Conservation (phyloP, 2,888 invertebrate genomes). For the Pollenia angustigena region DNA sequence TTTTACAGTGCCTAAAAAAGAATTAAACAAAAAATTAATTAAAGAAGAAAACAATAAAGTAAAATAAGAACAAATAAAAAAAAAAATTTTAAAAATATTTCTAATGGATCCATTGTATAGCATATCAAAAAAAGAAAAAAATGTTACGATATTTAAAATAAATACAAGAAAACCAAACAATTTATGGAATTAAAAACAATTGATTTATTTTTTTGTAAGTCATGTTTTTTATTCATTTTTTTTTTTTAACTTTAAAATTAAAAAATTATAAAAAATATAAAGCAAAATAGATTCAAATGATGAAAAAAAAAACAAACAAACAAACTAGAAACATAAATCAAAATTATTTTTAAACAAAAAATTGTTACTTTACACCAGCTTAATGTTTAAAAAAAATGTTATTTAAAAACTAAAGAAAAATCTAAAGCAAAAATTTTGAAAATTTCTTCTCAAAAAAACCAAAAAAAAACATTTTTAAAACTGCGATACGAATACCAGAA, state of each 20-base stretch:
- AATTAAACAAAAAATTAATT: conserved; percentile 6
- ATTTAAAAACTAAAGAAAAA: conserved; percentile 30
- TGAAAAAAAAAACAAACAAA: conserved; percentile 13
- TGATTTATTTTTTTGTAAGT: conserved; percentile 64
- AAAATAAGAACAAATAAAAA: conserved; percentile 2
- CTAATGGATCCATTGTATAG: conserved; percentile 73
- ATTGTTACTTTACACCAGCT: conserved; percentile 72
- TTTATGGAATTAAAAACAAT: conserved; percentile 53
- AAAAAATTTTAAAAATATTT: conserved; percentile 36
- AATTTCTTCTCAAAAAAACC: conserved; percentile 17
- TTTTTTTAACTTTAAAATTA: conserved; percentile 20
- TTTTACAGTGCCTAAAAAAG: conserved; percentile 65
- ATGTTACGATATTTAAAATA: conserved; percentile 36
- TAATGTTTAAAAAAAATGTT: conserved; percentile 61
- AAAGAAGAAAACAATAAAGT: conserved; percentile 27
- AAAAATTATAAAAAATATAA: not conserved
- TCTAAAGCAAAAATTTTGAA: conserved; percentile 26
- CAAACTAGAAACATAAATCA: conserved; percentile 56
- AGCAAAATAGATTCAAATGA: conserved; percentile 16
- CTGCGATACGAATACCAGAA: conserved; percentile 26
- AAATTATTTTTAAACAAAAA: conserved; percentile 58
- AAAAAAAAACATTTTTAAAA: conserved; percentile 35
- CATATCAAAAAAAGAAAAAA: conserved; percentile 66
- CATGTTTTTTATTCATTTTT: conserved; percentile 49
- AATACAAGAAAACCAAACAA: conserved; percentile 21